These are phyloP conservation scores for Echeneis naucrates DNA, from an alignment of 2,797 vertebrate genomes.

Conservation along the genomic window DNA sequence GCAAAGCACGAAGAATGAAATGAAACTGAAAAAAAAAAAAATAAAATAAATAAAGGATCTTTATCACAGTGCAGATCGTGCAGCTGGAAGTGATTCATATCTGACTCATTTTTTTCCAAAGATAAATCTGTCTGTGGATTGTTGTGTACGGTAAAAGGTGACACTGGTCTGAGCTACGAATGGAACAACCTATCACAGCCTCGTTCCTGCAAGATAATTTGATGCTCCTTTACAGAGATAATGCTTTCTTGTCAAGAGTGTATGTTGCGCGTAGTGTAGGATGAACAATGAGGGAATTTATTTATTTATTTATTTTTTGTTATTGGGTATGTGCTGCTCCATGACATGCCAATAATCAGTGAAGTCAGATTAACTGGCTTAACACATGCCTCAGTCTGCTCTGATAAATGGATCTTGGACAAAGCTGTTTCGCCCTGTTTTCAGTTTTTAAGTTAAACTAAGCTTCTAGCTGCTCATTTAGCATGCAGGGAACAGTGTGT, in stretches of 20 bases:
- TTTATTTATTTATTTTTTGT: too few relatives aligned
- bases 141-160: background rate
- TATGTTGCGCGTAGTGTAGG: too few relatives aligned
- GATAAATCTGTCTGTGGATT: background rate
- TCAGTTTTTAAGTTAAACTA: background rate
- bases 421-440: background rate
- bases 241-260: background rate
- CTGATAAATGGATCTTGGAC: background rate
- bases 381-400: background rate
- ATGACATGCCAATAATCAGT: background rate
- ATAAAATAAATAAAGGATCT: too few relatives aligned
- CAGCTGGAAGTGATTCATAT: constrained; percentile 3
- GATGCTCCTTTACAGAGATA: background rate
- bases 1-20: constrained; percentile 3
- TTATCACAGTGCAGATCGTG: background rate
- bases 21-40: background rate
- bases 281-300: too few relatives aligned
- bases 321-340: background rate
- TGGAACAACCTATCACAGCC: background rate
- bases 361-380: background rate
- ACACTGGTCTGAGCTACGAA: background rate
- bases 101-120: constrained; percentile 1
- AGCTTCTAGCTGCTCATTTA: background rate
- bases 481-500: background rate
- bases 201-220: background rate